Evolutionary conservation across 2,888 invertebrate genomes (phyloP), one percentile per base, ranked within the genome.

Genomic region (Calameuta pallipes): DNA sequence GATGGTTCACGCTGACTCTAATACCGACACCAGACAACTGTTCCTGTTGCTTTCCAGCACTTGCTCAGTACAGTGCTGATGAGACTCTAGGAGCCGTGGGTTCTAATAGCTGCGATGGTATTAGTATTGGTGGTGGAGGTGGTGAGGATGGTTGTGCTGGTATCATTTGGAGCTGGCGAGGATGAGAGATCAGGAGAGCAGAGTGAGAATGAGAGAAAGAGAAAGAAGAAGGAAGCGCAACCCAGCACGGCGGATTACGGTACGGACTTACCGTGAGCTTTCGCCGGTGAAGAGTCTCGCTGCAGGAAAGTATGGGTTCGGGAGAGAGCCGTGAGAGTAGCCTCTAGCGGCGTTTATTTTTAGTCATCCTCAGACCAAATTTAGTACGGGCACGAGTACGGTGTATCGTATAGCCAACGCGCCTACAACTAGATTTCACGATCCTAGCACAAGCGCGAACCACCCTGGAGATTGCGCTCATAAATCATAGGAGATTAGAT

Each of bases 321-420:
- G 82, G 78, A 83, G 77, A 83, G 83, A 83, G 83, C 78, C 80
- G 82, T 76, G 82, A 82, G 85, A 82, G 82, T 82, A 76, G 80
- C 81, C 80, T 78, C 80, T 82, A 81, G 76, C 76, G 78, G 82
- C 79, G 82, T 79, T 87, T 91, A 91, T 91, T 90, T 90, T 91
- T 89, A 86, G 90, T 84, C 79, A 82, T 82, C 85, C 87, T 87
- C 89, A 84, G 87, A 90, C 91, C 91, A 91, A 91, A 91, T 91
- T 91, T 91, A 91, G 91, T 90, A 87, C 88, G 89, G 85, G 83
- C 85, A 78, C 78, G 79, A 77, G 71, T 83, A 85, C 87, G 85
- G 56, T 56, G 90, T 90, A 90, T 91, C 91, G 89, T 89, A 89
- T 91, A 83, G 89, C 91, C 83, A 76, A 75, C 81, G 82, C 76